These are phyloP conservation scores for Sipha maydis DNA, from an alignment of 2,888 invertebrate species.

Conservation along the genomic window DNA sequence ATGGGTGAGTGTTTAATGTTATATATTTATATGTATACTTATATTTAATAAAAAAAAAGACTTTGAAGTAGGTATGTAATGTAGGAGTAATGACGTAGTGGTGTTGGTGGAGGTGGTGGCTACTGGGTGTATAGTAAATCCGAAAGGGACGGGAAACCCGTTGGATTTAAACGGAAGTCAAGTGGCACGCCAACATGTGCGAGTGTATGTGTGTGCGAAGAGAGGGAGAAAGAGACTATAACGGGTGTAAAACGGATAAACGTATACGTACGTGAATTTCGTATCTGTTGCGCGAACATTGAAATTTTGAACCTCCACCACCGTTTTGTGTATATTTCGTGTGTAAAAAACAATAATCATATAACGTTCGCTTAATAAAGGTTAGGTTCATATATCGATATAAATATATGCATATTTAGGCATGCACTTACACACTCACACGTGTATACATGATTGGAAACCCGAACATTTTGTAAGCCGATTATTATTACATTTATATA, in stretches of 20 bases:
- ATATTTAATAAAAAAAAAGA: not conserved
- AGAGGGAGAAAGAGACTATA: not conserved
- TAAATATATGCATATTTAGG: not conserved
- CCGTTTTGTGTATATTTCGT: not conserved
- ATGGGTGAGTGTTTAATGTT: not conserved
- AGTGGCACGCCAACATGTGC: constrained; percentile 8
- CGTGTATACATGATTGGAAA: not conserved
- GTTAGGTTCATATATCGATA: not conserved
- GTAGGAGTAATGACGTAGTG: not conserved
- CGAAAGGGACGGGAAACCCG: constrained; percentile 29
- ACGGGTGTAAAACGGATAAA: constrained; percentile 31
- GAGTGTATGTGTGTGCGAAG: not conserved
- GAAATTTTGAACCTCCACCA: not conserved
- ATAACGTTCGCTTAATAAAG: not conserved
- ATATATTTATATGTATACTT: not conserved
- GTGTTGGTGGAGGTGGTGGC: not conserved
- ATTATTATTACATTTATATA: constrained; percentile 39
- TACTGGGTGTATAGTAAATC: not conserved
- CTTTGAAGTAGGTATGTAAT: not conserved
- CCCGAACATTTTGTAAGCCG: constrained; percentile 52
- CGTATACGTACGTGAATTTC: not conserved
- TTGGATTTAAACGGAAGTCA: constrained; percentile 44
- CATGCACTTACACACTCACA: not conserved
- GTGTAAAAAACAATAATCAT: constrained; percentile 22
- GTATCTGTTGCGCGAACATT: constrained; percentile 32